A percentile compares a stretch with the other conserved stretches of the same genome.
Conservation (phyloP, 2,113 vertebrate genomes). For the Elachura formosa region DNA sequence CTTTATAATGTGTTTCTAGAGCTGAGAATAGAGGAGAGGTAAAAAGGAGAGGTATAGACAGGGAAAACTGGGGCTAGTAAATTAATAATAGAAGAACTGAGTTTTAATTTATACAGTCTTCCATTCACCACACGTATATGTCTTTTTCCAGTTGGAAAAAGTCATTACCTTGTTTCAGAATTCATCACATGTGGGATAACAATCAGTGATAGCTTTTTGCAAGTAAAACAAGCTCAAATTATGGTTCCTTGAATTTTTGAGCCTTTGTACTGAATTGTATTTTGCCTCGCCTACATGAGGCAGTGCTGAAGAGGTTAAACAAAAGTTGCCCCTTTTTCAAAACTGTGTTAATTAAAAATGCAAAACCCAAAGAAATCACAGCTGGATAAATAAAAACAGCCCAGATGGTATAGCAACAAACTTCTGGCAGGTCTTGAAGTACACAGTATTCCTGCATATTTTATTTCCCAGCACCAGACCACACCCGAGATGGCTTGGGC, state of each 20-base stretch:
- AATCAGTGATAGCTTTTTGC: neutral
- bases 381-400: slow-evolving; percentile 71
- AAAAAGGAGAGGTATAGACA: neutral
- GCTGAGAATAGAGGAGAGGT: neutral
- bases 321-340: slow-evolving; percentile 48
- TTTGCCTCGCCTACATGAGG: neutral
- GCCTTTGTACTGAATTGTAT: neutral
- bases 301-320: slow-evolving; percentile 43
- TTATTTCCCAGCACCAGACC: slow-evolving; percentile 44
- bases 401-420: slow-evolving; percentile 70
- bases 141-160: neutral
- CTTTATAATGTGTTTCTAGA: neutral
- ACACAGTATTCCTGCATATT: slow-evolving; percentile 70
- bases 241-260: neutral
- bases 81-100: neutral
- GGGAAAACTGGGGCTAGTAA: neutral
- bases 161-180: neutral
- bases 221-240: neutral
- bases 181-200: neutral
- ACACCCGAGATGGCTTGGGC: neutral
- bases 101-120: neutral
- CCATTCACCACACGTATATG: neutral
- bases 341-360: slow-evolving; percentile 73
- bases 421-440: slow-evolving; percentile 66
- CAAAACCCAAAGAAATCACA: slow-evolving; percentile 71